Percentiles rank a stretch among this genome's conserved stretches.
Evolutionary conservation across 1,140 invertebrate genomes (phyloP).

Genomic region (Conus ventricosus): DNA sequence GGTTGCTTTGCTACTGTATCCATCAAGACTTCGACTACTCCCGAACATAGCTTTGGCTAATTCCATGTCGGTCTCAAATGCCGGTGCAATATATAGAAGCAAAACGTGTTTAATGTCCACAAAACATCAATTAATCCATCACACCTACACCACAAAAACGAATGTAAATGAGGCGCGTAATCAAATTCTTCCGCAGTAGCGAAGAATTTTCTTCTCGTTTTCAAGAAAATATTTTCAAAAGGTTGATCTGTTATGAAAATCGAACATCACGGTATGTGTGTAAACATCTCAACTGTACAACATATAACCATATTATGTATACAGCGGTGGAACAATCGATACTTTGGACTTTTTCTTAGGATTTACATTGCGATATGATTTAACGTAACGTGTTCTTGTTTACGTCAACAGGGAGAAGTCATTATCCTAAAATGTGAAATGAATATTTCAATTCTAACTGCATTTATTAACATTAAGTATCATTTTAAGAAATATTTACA

Average conservation of each 20-base stretch:
- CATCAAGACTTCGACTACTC: slow-evolving; percentile 86
- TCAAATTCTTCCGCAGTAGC: neutral
- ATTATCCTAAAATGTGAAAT: neutral
- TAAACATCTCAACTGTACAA: neutral
- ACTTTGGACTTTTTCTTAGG: slow-evolving; percentile 16
- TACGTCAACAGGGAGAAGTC: slow-evolving; percentile 15
- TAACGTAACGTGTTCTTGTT: neutral
- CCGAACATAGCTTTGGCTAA: slow-evolving; percentile 81
- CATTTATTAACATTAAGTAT: too few relatives aligned
- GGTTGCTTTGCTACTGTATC: slow-evolving; percentile 79
- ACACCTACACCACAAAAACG: neutral
- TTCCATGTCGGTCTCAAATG: slow-evolving; percentile 54
- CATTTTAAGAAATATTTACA: too few relatives aligned
- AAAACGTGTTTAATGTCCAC: neutral
- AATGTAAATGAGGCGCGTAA: slow-evolving; percentile 26
- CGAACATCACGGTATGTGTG: too few relatives aligned
- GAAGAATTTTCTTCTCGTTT: neutral
- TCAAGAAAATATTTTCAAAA: neutral
- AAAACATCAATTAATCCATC: slow-evolving; percentile 8
- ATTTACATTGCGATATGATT: slow-evolving; percentile 18
- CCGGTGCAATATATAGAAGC: neutral
- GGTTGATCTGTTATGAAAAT: too few relatives aligned
- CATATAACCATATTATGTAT: neutral
- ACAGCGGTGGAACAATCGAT: neutral
- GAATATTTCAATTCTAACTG: too few relatives aligned